phyloP scores from a whole-genome alignment of 2,113 vertebrate genomes.

The Coryphaenoides rupestris region DNA sequence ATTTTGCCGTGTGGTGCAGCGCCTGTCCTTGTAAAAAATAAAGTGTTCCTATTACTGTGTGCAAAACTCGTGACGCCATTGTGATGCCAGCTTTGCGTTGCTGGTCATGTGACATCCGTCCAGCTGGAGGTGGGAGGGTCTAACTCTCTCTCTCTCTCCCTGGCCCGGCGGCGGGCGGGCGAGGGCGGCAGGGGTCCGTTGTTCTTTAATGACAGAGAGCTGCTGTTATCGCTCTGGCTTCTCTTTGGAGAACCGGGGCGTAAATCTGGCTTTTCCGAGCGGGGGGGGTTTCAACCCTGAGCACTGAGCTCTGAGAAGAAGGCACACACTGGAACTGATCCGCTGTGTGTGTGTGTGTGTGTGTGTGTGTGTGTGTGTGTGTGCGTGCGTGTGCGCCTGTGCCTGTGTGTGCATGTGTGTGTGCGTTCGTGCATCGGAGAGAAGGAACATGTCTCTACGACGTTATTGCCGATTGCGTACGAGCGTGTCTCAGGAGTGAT shows the following conservation, averaged over 20 bases:
- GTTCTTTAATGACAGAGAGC: constrained; percentile 6
- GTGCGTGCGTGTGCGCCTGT: neutral
- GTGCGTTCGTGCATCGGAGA: neutral
- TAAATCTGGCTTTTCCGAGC: constrained; percentile 57
- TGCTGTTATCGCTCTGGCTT: constrained; percentile 22
- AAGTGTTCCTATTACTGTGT: too few relatives aligned
- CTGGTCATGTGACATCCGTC: too few relatives aligned
- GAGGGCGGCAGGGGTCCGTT: neutral
- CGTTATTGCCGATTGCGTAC: constrained; percentile 1
- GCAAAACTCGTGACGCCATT: too few relatives aligned
- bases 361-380: constrained; percentile 4
- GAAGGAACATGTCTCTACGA: neutral
- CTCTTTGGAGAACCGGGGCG: constrained; percentile 42
- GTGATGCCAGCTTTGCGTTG: too few relatives aligned
- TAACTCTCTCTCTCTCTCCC: too few relatives aligned
- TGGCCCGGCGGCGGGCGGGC: neutral
- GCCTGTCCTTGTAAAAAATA: too few relatives aligned
- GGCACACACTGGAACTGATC: constrained; percentile 65
- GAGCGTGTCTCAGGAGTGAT: too few relatives aligned
- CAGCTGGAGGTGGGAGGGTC: too few relatives aligned
- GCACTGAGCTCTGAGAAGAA: constrained; percentile 33
- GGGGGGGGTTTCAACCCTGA: constrained; percentile 52
- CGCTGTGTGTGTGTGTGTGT: constrained; percentile 17
- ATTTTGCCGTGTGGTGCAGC: too few relatives aligned
- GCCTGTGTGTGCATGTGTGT: neutral